Percentiles rank a stretch among this genome's conserved stretches.
phyloP scores from a whole-genome alignment of 1,140 invertebrate species.

The Paralvinella palmiformis region DNA sequence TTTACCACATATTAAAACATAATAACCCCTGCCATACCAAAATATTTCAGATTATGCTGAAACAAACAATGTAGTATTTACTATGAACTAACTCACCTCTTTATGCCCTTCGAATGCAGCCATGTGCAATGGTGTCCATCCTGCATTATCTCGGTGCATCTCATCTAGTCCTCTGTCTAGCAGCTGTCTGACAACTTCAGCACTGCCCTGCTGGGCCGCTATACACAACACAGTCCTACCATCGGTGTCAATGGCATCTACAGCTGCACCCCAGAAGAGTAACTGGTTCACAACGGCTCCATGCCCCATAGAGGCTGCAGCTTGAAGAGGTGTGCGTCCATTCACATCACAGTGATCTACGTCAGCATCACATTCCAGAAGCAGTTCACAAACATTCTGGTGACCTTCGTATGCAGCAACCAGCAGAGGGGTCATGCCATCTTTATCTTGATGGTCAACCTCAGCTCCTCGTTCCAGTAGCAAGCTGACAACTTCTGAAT shows the following conservation, averaged over 20 bases:
- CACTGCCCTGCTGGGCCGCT: conserved; percentile 75
- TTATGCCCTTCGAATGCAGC: conserved; percentile 87
- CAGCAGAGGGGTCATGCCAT: conserved; percentile 89
- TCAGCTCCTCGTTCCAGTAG: conserved; percentile 66
- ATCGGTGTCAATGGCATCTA: conserved; percentile 83
- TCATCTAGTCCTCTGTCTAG: conserved; percentile 75
- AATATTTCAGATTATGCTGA: background rate
- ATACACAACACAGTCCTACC: conserved; percentile 75
- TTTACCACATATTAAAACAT: too few species aligned
- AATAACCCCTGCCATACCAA: too few species aligned
- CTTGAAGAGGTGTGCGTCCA: conserved; percentile 67
- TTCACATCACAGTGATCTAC: conserved; percentile 75
- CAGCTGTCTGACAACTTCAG: conserved; percentile 77
- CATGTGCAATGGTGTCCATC: conserved; percentile 88
- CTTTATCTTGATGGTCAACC: conserved; percentile 83
- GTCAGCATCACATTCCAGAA: conserved; percentile 79
- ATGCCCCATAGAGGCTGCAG: conserved; percentile 80
- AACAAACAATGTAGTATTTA: background rate
- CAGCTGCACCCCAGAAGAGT: conserved; percentile 82
- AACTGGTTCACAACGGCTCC: conserved; percentile 70
- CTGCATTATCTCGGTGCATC: conserved; percentile 59
- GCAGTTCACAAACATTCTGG: conserved; percentile 72
- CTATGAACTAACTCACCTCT: conserved; percentile 61
- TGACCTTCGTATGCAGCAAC: conserved; percentile 62
- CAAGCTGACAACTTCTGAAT: conserved; percentile 42